phyloP scores from a whole-genome alignment of 2,797 vertebrate species.

The Oceanodroma leucorhoa region DNA sequence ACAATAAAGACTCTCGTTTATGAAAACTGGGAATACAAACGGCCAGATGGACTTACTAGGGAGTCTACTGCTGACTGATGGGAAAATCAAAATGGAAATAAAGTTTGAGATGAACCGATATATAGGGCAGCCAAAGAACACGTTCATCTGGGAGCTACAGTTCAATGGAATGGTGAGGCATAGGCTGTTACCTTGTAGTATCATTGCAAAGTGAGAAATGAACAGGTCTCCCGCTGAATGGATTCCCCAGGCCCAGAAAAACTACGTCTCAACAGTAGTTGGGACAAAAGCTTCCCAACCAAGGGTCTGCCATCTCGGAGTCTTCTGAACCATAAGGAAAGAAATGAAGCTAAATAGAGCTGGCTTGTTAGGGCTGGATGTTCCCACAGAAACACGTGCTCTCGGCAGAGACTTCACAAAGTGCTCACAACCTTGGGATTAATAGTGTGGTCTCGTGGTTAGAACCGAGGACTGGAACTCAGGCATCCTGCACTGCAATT shows the following conservation, averaged over 20 bases:
- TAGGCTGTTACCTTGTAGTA: neutral
- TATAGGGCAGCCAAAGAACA: neutral
- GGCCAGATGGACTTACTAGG: neutral
- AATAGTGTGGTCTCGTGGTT: neutral
- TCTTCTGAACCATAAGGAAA: fast-evolving
- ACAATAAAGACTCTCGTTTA: neutral
- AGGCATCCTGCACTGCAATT: neutral
- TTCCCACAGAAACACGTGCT: neutral
- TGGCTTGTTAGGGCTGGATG: neutral
- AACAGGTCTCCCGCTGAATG: neutral
- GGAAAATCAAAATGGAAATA: neutral
- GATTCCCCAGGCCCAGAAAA: neutral
- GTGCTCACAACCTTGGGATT: neutral
- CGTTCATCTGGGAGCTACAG: neutral
- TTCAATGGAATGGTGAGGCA: neutral
- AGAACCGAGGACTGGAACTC: neutral
- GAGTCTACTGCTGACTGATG: neutral
- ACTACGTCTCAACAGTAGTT: fast-evolving
- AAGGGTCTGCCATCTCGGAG: neutral
- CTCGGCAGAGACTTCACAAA: neutral
- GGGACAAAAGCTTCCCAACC: neutral
- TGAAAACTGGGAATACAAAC: neutral
- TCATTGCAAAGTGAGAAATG: neutral
- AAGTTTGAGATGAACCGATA: neutral
- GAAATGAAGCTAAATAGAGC: neutral